Base-by-base conservation (phyloP, 2,888 invertebrate species). In the Diogma glabrata region DNA sequence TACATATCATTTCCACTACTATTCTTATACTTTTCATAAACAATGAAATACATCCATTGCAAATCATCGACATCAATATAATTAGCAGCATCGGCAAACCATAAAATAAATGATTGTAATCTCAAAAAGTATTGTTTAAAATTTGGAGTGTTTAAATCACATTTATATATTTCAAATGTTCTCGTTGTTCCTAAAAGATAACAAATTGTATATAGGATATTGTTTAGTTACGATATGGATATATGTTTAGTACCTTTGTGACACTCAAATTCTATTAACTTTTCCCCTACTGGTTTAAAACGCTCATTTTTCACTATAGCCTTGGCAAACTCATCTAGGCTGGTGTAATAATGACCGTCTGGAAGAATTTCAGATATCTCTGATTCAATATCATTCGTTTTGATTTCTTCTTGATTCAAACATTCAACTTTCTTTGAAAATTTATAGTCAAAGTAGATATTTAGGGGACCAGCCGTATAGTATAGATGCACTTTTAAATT, bases 41-140 rank as follows among this genome's bases (percentile, higher is more conserved):
- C 76, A 58, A 85, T 79, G 64, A 88, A 90, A 64, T 86, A 89
- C 51, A 82, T 78, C 96, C 97, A 99, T 59, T 85, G 82, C 12
- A 86, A 81, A 73, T 99, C 97, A 66, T 90, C 87, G 4, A 84
- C 76, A 69, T 96, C 95, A 58, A 99, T 90, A 63, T 85, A 94
- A 28, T 88, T 89, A 1, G 94, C 95, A 12, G 91, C 95, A 75
- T 99, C 97, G 58, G 99, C 91, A 70, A 85, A 97, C 87, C 92
- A 96, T 53, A 95, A 71, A 9, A 96, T 76, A 63, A 95, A 90
- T 0, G 92, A 89, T 71, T 96, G 93, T 58, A 96, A 73, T 50
- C 88, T 77, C 57, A 82, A 75, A 66, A 95, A 91, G 65, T 84
- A 95, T 4, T 77, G 75, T 22, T 79, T 66, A 65, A 94, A 95